Evolutionary conservation across 2,113 vertebrate species (phyloP).

Genomic region (Toxotes chatareus): DNA sequence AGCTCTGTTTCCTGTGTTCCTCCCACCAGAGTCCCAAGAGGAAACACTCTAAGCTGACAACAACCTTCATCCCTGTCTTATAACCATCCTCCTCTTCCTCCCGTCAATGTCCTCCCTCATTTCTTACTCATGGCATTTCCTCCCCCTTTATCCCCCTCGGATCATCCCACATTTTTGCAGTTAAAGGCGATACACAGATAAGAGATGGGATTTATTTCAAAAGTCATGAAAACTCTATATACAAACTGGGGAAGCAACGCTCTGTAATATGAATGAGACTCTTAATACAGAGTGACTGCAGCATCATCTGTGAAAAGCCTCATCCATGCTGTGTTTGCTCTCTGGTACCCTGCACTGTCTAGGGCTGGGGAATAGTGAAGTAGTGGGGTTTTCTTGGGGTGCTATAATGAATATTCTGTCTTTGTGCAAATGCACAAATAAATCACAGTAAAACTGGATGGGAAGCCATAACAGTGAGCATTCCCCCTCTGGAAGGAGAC

Average conservation of each 20-base stretch:
- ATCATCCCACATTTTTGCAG: conserved; percentile 5
- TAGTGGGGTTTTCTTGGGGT: conserved; percentile 24
- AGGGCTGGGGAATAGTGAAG: not conserved
- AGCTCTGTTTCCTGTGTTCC: conserved; percentile 70
- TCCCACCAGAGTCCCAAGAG: conserved; percentile 51
- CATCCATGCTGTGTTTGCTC: conserved; percentile 27
- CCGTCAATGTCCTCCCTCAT: conserved; percentile 50
- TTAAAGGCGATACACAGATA: not conserved
- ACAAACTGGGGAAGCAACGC: not conserved
- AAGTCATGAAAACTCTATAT: conserved; percentile 19
- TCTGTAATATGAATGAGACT: conserved; percentile 16
- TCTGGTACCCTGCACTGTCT: conserved; percentile 27
- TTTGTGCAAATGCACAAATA: conserved; percentile 63
- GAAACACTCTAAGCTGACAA: conserved; percentile 53
- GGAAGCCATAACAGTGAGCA: conserved; percentile 60
- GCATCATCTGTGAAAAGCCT: conserved; percentile 32
- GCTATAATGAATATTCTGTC: conserved; percentile 58
- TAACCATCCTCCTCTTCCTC: conserved; percentile 51
- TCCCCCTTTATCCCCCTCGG: conserved; percentile 13
- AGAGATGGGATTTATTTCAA: conserved; percentile 1
- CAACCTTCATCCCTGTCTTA: conserved; percentile 51
- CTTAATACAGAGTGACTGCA: conserved; percentile 14
- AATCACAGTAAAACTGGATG: conserved; percentile 55
- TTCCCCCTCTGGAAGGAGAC: conserved; percentile 41
- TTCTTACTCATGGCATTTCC: conserved; percentile 54